A percentile compares a stretch with the other conserved stretches of the same genome.
Evolutionary conservation across 2,797 vertebrate genomes (phyloP).

Genomic region (Oreochromis grahami): DNA sequence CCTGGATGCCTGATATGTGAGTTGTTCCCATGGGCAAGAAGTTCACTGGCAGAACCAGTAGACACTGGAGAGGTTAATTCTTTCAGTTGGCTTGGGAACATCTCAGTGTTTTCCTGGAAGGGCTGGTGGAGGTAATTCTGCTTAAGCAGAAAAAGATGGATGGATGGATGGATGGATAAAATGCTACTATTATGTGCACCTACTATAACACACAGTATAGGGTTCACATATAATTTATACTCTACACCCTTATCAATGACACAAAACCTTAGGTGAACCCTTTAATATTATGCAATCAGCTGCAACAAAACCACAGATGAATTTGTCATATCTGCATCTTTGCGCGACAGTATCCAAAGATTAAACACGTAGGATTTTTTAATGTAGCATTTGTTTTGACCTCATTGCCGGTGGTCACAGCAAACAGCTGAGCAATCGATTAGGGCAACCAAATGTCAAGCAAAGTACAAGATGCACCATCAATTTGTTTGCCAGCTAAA

Average conservation of each 20-base stretch:
- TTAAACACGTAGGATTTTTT: neutral
- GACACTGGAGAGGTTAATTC: neutral
- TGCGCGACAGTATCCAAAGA: accelerated
- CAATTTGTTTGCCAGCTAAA: neutral
- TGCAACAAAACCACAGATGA: neutral
- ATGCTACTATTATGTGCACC: neutral
- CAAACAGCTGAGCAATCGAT: neutral
- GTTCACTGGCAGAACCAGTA: neutral
- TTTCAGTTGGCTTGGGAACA: neutral
- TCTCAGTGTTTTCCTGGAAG: neutral
- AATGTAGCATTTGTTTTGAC: neutral
- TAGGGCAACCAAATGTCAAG: neutral
- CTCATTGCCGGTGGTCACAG: neutral
- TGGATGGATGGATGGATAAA: neutral
- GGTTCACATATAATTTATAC: neutral
- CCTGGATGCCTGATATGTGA: neutral
- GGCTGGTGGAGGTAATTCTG: neutral
- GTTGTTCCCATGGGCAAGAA: neutral
- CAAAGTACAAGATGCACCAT: neutral
- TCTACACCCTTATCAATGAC: neutral
- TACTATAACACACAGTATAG: neutral
- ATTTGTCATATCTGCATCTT: neutral
- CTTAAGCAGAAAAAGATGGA: neutral
- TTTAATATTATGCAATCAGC: neutral
- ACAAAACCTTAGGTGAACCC: neutral